Evolutionary conservation across 1,140 invertebrate genomes (phyloP).

Genomic region (Drosophila tsacasi): DNA sequence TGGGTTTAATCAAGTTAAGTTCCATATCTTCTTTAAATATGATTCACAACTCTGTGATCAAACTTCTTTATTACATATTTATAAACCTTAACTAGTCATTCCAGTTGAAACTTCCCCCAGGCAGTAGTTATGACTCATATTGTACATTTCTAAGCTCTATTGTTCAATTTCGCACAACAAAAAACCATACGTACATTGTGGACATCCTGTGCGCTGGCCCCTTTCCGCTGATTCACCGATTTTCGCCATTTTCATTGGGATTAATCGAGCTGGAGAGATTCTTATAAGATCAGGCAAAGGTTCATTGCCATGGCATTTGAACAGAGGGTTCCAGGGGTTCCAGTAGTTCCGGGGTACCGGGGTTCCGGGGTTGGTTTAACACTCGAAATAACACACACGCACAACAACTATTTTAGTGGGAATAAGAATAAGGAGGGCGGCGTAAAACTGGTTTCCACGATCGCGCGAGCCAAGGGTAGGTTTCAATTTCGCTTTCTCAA

Average conservation of each 20-base stretch:
- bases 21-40: background rate
- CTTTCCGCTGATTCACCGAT: background rate
- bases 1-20: background rate
- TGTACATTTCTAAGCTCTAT: background rate
- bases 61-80: background rate
- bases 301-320: conserved; percentile 24
- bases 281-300: conserved; percentile 46
- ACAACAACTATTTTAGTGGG: conserved; percentile 12
- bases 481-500: conserved; percentile 1
- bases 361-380: conserved; percentile 35
- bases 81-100: background rate
- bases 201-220: conserved; percentile 37
- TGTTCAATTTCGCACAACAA: background rate
- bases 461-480: conserved; percentile 38
- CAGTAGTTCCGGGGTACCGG: conserved; percentile 3
- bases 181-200: conserved; percentile 39
- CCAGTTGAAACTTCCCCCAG: background rate
- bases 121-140: background rate
- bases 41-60: background rate
- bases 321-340: conserved; percentile 15
- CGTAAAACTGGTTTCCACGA: conserved; percentile 32
- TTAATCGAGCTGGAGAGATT: conserved; percentile 13
- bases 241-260: conserved; percentile 38
- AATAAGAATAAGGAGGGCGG: background rate
- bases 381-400: conserved; percentile 15